Evolutionary conservation across 2,888 invertebrate genomes (phyloP), one percentile per base, ranked within the genome.

Genomic region (Mythimna ferrago): DNA sequence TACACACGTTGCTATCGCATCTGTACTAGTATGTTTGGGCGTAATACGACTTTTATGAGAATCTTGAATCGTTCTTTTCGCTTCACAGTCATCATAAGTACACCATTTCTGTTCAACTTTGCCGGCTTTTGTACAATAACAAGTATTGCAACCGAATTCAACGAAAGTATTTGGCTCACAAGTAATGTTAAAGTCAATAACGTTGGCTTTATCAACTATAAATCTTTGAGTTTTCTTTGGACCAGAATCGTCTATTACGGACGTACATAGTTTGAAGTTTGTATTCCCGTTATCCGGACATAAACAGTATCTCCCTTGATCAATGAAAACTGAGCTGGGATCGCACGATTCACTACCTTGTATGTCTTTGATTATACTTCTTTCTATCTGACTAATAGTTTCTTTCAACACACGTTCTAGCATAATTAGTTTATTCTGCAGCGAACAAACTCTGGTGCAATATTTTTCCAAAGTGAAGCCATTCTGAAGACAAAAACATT

Each of bases 31-130:
- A 56, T 51, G 48, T 11, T 78, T 57, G 10, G 71, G 66, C 3
- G 66, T 14, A 48, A 62, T 56, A 0, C 75, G 66, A 21, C 69
- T 75, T 74, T 89, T 90, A 57, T 93, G 90, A 19, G 85, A 85
- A 2, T 91, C 87, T 70, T 88, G 83, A 32, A 92, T 87, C 1
- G 86, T 76, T 68, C 81, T 90, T 78, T 94, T 95, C 2, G 91
- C 88, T 58, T 92, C 86, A 74, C 96, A 96, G 62, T 96, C 93
- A 57, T 96, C 96, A 21, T 92, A 90, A 0, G 96, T 96, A 71
- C 96, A 96, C 96, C 96, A 96, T 78, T 94, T 94, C 0, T 90
- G 90, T 78, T 96, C 93, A 56, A 95, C 89, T 57, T 85, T 93
- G 6, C 96, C 96, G n/a, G 87, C 83, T 83, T 93, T 93, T 0